Evolutionary conservation across 2,113 vertebrate species (phyloP).

Genomic region (Sinocyclocheilus rhinocerous): DNA sequence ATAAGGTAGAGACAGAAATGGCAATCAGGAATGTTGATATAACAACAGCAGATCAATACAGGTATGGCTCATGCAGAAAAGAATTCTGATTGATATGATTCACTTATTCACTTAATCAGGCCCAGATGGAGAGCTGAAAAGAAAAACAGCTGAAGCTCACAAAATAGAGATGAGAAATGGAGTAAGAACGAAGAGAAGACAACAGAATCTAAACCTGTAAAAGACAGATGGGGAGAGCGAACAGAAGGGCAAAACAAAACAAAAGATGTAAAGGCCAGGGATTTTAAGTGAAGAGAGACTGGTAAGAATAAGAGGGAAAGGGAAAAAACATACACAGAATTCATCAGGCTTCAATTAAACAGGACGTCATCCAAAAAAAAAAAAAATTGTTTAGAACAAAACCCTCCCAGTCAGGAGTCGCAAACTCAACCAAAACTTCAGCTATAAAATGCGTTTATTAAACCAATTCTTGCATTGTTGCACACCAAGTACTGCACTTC

Average conservation of each 20-base stretch:
- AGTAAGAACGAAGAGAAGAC: slow-evolving; percentile 1
- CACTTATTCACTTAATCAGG: not conserved
- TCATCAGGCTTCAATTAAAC: slow-evolving; percentile 49
- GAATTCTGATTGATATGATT: not conserved
- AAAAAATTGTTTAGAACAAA: slow-evolving; percentile 21
- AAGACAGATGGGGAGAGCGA: slow-evolving; percentile 20
- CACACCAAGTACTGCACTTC: not conserved
- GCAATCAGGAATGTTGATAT: not conserved
- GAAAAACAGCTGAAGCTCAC: slow-evolving; percentile 18
- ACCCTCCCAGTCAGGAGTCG: slow-evolving; percentile 35
- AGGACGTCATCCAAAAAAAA: slow-evolving; percentile 52
- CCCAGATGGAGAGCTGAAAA: slow-evolving; percentile 15
- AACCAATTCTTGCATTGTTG: slow-evolving; percentile 16
- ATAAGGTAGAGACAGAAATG: not conserved
- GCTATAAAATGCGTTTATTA: slow-evolving; percentile 30
- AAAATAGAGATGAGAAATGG: not conserved
- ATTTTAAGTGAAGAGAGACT: slow-evolving; percentile 57
- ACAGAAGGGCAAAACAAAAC: slow-evolving; percentile 66
- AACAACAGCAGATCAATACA: slow-evolving; percentile 4
- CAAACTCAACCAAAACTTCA: slow-evolving; percentile 20
- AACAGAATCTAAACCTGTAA: not conserved
- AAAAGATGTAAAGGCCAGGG: slow-evolving; percentile 63
- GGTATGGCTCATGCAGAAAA: not conserved
- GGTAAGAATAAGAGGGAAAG: slow-evolving; percentile 19
- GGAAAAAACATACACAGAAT: slow-evolving; percentile 3